Evolutionary conservation across 2,888 invertebrate genomes (phyloP).

Genomic region (Alentia gelatinosa): DNA sequence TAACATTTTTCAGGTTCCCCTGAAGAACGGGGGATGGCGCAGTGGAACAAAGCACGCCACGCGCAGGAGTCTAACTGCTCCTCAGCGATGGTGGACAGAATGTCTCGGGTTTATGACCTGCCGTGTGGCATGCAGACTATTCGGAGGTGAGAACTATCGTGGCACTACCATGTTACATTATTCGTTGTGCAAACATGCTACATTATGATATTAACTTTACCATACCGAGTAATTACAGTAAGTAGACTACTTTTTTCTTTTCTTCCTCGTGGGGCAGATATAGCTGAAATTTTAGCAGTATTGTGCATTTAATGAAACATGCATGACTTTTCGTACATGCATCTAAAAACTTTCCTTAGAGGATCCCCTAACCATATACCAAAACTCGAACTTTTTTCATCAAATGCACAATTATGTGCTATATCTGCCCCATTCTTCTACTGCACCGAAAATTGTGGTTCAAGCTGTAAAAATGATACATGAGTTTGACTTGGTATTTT

Average conservation of each 20-base stretch:
- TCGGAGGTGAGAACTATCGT: background rate
- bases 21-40: slow-evolving; percentile 61
- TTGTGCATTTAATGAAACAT: background rate
- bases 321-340: background rate
- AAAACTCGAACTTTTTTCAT: too few species aligned
- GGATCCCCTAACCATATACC: too few species aligned
- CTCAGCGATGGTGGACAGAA: slow-evolving; percentile 44
- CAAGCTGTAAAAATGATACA: too few species aligned
- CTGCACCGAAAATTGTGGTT: too few species aligned
- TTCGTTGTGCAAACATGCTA: background rate
- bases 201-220: background rate
- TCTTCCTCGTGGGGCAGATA: background rate
- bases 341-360: too few species aligned
- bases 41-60: slow-evolving; percentile 59
- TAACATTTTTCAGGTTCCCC: slow-evolving; percentile 56
- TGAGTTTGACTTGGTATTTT: too few species aligned
- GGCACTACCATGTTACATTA: background rate
- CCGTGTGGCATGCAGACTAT: slow-evolving; percentile 60
- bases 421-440: too few species aligned
- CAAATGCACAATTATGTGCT: too few species aligned
- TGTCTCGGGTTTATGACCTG: slow-evolving; percentile 61
- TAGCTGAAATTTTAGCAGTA: background rate
- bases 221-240: background rate
- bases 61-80: slow-evolving; percentile 44
- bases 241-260: background rate